These are phyloP conservation scores for Eupithecia tripunctaria DNA, from an alignment of 2,888 invertebrate species.

Conservation along the genomic window DNA sequence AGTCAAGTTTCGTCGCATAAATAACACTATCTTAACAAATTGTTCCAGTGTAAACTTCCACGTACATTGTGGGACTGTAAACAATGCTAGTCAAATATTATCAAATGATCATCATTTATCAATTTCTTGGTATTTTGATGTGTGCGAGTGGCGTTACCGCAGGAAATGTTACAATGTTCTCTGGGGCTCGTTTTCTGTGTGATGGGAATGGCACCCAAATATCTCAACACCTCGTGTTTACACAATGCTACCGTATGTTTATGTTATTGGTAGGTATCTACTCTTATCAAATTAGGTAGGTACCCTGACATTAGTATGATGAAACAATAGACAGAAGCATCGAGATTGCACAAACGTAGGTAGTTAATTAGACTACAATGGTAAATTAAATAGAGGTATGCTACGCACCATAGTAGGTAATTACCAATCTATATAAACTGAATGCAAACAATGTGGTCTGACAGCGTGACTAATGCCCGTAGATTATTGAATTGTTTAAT, in stretches of 20 bases:
- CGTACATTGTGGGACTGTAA: constrained; percentile 47
- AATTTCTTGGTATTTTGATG: constrained; percentile 38
- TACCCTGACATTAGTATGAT: background rate
- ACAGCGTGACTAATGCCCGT: constrained; percentile 41
- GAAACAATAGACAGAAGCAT: background rate
- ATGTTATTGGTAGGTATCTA: background rate
- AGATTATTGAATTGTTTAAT: constrained; percentile 59
- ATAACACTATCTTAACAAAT: constrained; percentile 51
- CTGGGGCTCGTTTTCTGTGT: constrained; percentile 13
- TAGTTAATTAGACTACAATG: background rate
- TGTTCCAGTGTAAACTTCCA: constrained; percentile 48
- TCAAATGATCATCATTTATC: constrained; percentile 33
- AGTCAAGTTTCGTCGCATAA: constrained; percentile 58
- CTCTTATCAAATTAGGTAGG: background rate
- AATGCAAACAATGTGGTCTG: constrained; percentile 33
- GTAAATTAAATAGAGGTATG: constrained; percentile 3
- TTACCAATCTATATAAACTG: constrained; percentile 10
- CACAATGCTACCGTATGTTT: background rate
- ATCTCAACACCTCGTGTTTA: background rate
- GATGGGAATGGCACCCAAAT: constrained; percentile 12
- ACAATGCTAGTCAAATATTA: constrained; percentile 38
- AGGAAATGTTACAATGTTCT: constrained; percentile 17
- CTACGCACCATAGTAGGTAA: constrained; percentile 9
- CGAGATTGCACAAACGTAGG: background rate
- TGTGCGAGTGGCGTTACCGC: constrained; percentile 6